Base-by-base conservation (phyloP, 2,797 vertebrate species). In the Carduelis carduelis region DNA sequence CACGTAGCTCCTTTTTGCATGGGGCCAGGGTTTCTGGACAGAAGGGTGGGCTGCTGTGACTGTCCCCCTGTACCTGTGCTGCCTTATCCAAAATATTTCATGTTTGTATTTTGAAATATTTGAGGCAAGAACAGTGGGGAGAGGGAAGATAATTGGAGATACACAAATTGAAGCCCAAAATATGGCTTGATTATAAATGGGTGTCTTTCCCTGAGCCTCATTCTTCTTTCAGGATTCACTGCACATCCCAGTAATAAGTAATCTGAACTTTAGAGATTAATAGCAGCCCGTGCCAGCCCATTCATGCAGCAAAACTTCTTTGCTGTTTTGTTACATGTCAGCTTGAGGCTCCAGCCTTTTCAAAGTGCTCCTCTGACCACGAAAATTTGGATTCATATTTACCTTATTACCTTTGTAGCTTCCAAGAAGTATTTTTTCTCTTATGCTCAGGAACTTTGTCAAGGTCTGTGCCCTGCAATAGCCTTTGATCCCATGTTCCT, bases 251-350 rank as follows among this genome's bases (percentile, higher is more conserved):
- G 27, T 77, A 95, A 91, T 68, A 90, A 82, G 59, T 57, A 86
- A 88, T 70, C n/a, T 87, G 66, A 95, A 95, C 24, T 91, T 90
- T 23, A 35, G 87, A 91, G 74, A 81, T 84, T 81, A 64, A 34
- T 80, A 59, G 66, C 43, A 53, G 77, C 66, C 63, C 56, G 59
- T 83, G 64, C 77, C 89, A 90, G 87, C 46, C 70, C 35, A 66
- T 91, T 95, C 80, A 94, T 60, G 76, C 70, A 60, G 66, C 18
- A 88, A 91, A 93, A 87, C 13, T 49, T 34, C 30, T 71, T 89
- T 77, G 59, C 80, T 95, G 18, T 57, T 94, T 93, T 88, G 57
- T 91, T 94, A 41, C 11, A 8, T 15, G 39, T 47, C 14, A 6
- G 16, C 44, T 26, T 26, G 63, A 81, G 21, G 24, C 32, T 71